Percentiles rank a stretch among this genome's conserved stretches.
phyloP scores from a whole-genome alignment of 2,113 vertebrate genomes.

The Heterotis niloticus region DNA sequence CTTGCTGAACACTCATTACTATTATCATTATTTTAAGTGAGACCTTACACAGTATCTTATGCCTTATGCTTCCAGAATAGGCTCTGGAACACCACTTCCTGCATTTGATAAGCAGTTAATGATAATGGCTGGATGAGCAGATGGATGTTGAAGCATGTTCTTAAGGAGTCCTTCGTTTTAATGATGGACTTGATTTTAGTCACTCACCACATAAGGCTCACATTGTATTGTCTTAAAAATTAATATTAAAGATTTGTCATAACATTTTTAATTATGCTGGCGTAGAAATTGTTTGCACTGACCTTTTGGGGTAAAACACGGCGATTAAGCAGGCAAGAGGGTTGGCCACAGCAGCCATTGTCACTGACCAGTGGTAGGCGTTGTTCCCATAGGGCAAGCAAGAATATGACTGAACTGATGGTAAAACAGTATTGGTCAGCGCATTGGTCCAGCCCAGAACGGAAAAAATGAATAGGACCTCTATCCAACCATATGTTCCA shows the following conservation, averaged over 20 bases:
- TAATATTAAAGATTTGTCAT: no score
- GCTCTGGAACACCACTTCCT: no score
- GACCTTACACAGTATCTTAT: no score
- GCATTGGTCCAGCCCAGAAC: constrained; percentile 67
- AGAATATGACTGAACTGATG: constrained; percentile 75
- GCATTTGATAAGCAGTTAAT: no score
- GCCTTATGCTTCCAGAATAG: no score
- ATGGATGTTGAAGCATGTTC: no score
- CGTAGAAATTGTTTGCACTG: constrained; percentile 22
- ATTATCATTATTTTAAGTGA: neutral
- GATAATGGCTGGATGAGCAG: no score
- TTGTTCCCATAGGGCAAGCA: constrained; percentile 72
- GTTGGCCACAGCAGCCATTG: constrained; percentile 68
- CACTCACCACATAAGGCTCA: no score
- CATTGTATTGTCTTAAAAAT: no score
- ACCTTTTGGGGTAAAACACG: constrained; percentile 67
- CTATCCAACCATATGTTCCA: constrained; percentile 49
- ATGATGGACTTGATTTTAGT: no score
- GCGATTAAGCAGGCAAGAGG: constrained; percentile 73
- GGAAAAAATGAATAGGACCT: constrained; percentile 64
- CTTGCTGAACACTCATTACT: neutral
- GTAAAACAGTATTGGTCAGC: constrained; percentile 69
- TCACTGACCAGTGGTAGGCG: constrained; percentile 67
- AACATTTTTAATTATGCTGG: neutral
- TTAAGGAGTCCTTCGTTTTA: no score